A percentile compares a stretch with the other conserved stretches of the same genome.
Conservation (phyloP, 1,140 invertebrate genomes). For the Heliconius nattereri region DNA sequence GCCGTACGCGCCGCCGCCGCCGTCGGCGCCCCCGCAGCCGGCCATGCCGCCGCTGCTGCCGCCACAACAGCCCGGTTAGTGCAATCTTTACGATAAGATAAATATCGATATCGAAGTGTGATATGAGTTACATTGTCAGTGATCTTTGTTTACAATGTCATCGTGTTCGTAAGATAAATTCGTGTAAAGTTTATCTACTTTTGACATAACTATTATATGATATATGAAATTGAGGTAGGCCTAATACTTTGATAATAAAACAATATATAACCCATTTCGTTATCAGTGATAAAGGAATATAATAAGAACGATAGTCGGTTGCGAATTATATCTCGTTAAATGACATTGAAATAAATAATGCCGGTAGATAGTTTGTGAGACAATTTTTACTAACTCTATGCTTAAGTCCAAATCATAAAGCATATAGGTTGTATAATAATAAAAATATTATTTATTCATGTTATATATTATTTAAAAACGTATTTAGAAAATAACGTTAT, state of each 20-base stretch:
- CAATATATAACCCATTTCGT: not conserved
- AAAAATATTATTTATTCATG: not conserved
- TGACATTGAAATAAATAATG: constrained; percentile 10
- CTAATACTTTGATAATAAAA: not conserved
- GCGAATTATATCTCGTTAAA: not conserved
- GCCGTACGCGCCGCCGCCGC: constrained; percentile 63
- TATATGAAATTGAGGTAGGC: constrained; percentile 26
- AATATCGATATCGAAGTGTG: constrained; percentile 19
- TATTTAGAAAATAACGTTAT: too few species aligned
- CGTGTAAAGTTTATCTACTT: constrained; percentile 23
- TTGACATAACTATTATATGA: constrained; percentile 11
- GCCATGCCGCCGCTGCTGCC: constrained; percentile 64
- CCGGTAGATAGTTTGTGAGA: not conserved
- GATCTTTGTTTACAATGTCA: constrained; percentile 31
- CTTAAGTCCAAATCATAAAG: not conserved
- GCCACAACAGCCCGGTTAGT: constrained; percentile 71
- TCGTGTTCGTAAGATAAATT: constrained; percentile 19
- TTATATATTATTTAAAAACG: not conserved
- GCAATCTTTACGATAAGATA: constrained; percentile 38
- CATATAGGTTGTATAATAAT: not conserved
- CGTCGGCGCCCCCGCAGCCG: constrained; percentile 56
- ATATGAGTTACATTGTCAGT: constrained; percentile 14
- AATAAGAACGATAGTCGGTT: not conserved
- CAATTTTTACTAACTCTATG: not conserved
- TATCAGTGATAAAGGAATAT: not conserved